phyloP scores from a whole-genome alignment of 2,113 vertebrate species.

The Ictalurus furcatus region DNA sequence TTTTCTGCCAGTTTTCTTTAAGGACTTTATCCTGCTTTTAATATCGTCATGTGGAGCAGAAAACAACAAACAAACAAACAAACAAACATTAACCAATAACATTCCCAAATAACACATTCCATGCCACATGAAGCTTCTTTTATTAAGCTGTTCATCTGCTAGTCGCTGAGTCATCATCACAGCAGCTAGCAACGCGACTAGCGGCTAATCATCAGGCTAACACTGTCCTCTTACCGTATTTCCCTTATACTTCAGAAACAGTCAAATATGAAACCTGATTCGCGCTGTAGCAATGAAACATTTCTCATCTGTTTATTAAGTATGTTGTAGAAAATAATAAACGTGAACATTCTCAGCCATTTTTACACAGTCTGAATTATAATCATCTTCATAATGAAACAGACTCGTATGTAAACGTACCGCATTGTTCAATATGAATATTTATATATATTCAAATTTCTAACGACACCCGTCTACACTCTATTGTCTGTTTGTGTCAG shows the following conservation, averaged over 20 bases:
- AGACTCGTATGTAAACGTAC: background rate
- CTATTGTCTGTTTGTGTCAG: too few species aligned
- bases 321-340: too few species aligned
- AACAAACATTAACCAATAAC: too few species aligned
- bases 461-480: too few species aligned
- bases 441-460: too few species aligned
- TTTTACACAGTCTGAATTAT: background rate
- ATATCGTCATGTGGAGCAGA: too few species aligned
- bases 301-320: background rate
- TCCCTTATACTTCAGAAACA: background rate
- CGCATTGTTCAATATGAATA: too few species aligned
- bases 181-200: background rate
- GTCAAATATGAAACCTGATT: too few species aligned
- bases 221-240: background rate
- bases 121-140: too few species aligned
- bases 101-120: background rate
- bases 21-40: too few species aligned
- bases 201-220: background rate
- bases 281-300: background rate
- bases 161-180: background rate
- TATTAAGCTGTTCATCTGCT: background rate
- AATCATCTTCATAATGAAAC: background rate
- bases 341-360: too few species aligned
- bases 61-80: background rate
- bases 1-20: too few species aligned